These are phyloP conservation scores for Cricetomys ansorgei DNA, from an alignment of 2,113 vertebrate species.

Conservation along the genomic window DNA sequence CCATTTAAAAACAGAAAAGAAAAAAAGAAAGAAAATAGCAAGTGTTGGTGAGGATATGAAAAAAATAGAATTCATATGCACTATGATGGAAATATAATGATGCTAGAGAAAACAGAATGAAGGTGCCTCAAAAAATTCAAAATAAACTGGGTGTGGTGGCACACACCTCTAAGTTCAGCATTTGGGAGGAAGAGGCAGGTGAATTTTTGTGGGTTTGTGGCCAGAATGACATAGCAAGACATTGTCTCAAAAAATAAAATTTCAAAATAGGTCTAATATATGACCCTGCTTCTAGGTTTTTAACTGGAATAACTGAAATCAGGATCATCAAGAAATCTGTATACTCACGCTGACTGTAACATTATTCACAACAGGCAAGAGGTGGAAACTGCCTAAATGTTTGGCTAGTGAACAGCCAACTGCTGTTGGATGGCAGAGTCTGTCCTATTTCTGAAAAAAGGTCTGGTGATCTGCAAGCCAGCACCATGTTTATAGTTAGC, in stretches of 20 bases:
- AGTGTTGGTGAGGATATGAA: not conserved
- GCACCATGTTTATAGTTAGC: not conserved
- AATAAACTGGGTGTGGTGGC: not conserved
- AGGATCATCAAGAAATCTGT: not conserved
- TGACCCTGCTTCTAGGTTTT: not conserved
- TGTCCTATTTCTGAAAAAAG: not conserved
- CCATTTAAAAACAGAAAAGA: not conserved
- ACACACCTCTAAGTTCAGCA: not conserved
- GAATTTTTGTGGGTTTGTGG: not conserved
- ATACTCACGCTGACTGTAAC: not conserved
- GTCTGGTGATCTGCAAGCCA: not conserved
- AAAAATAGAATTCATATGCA: not conserved
- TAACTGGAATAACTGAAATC: not conserved
- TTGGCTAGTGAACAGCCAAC: not conserved
- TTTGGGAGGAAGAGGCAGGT: not conserved
- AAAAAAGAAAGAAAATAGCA: not conserved
- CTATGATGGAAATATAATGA: not conserved
- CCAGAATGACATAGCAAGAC: not conserved
- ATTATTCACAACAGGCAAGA: not conserved
- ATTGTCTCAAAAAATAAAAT: not conserved
- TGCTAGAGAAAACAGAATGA: not conserved
- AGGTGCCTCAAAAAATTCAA: not conserved
- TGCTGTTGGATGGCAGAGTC: not conserved
- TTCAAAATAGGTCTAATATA: conserved; percentile 1
- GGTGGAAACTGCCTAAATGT: not conserved